Evolutionary conservation across 2,888 invertebrate species (phyloP), one percentile per base, ranked within the genome.

Genomic region (Andricus quercusramuli): DNA sequence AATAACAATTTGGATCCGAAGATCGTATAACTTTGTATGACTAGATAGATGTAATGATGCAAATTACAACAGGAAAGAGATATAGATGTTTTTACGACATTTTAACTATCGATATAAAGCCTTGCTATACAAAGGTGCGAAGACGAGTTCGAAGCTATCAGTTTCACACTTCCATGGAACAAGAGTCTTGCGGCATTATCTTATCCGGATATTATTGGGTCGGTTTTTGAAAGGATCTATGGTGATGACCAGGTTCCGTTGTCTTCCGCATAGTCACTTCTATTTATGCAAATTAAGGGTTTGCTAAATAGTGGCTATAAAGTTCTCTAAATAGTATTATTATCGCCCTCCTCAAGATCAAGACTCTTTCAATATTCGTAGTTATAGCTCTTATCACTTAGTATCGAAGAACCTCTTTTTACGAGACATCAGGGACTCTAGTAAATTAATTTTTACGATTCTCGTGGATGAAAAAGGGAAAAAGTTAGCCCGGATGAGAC

Each of bases 201-300:
- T 86, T 86, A 89, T 88, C 89, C 79, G 83, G 80, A 82, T 83
- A 86, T 87, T 87, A 87, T 88, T 88, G 84, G 80, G 82, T 82
- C 79, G 83, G 86, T 85, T 86, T 84, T 87, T 86, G 80, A 83
- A 83, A 81, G 80, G 80, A 84, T 80, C 51, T 83, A 68, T 82
- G 80, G 79, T 80, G 80, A 83, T 82, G 83, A 64, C 74, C 83
- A 79, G 82, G 81, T 84, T 82, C 82, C 82, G 82, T 80, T 79
- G 64, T 70, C 76, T 80, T 81, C 78, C 76, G 44, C 51, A 17
- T 65, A n/a, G 32, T 56, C 37, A 56, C 64, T 67, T 74, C 74
- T 84, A 79, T 79, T 84, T 84, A 84, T 84, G 84, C 82, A 84
- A 84, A 84, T 84, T 82, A 84, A 83, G 79, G 80, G 80, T 78